These are phyloP conservation scores for Trachops cirrhosus DNA, from an alignment of 2,797 vertebrate species.

Conservation along the genomic window DNA sequence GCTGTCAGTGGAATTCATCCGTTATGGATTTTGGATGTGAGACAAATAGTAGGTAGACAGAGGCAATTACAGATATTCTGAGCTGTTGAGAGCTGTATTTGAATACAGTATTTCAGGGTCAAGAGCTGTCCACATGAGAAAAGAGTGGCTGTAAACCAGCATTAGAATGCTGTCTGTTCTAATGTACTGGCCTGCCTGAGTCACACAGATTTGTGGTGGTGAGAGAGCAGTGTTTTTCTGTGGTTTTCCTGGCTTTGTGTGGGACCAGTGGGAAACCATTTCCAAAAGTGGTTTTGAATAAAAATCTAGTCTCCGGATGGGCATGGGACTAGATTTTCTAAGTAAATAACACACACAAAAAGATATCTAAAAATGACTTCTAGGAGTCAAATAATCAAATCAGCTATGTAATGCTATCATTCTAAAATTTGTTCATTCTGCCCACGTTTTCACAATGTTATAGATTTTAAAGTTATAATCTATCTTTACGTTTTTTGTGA, in stretches of 20 bases:
- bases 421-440: neutral
- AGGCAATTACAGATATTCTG: neutral
- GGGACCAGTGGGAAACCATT: constrained; percentile 1
- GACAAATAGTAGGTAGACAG: constrained; percentile 12
- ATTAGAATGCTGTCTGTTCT: neutral
- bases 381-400: neutral
- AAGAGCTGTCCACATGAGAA: neutral
- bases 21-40: neutral
- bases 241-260: neutral
- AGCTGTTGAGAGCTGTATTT: constrained; percentile 30
- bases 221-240: neutral
- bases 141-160: neutral
- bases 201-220: neutral
- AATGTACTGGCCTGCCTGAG: neutral
- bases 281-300: constrained; percentile 8
- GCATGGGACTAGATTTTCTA: neutral
- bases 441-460: neutral
- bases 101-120: constrained; percentile 32
- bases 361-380: neutral
- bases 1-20: neutral
- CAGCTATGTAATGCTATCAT: neutral
- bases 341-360: neutral
- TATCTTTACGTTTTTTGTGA: neutral
- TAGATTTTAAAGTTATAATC: neutral
- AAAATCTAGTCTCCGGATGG: neutral